Percentiles rank a stretch among this genome's conserved stretches.
These are phyloP conservation scores for Quiscalus mexicanus DNA, from an alignment of 2,113 vertebrate species.

Conservation along the genomic window DNA sequence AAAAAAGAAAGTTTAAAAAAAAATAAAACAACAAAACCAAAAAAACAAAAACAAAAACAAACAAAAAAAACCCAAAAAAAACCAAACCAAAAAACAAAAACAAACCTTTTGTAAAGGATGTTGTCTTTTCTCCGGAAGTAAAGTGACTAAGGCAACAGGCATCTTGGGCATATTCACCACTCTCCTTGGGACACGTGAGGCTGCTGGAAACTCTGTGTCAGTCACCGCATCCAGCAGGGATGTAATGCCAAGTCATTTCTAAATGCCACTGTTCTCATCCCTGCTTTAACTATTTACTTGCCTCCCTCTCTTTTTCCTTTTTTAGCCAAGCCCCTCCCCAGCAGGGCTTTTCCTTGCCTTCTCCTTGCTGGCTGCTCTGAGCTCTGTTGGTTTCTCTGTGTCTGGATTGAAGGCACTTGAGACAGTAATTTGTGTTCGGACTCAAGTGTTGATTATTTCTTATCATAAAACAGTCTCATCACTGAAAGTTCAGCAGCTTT, in stretches of 20 bases:
- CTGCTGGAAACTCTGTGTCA: slow-evolving; percentile 49
- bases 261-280: not conserved
- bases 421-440: no score
- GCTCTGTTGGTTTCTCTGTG: no score
- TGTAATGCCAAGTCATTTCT: not conserved
- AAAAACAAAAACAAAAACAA: no score
- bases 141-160: slow-evolving; percentile 48
- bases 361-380: not conserved
- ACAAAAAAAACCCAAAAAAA: no score
- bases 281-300: not conserved
- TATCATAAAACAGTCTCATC: no score
- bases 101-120: not conserved
- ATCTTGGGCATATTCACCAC: slow-evolving; percentile 11
- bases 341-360: not conserved
- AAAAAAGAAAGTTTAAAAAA: not conserved
- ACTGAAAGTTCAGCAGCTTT: no score
- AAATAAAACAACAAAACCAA: no score
- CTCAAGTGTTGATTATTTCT: no score
- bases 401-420: no score
- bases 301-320: not conserved
- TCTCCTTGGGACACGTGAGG: slow-evolving; percentile 26
- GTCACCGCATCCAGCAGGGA: not conserved
- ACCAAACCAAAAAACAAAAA: not conserved
- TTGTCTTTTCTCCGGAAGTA: not conserved
- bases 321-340: not conserved